These are phyloP conservation scores for Chrysomallon squamiferum DNA, from an alignment of 1,140 invertebrate species.

Conservation along the genomic window DNA sequence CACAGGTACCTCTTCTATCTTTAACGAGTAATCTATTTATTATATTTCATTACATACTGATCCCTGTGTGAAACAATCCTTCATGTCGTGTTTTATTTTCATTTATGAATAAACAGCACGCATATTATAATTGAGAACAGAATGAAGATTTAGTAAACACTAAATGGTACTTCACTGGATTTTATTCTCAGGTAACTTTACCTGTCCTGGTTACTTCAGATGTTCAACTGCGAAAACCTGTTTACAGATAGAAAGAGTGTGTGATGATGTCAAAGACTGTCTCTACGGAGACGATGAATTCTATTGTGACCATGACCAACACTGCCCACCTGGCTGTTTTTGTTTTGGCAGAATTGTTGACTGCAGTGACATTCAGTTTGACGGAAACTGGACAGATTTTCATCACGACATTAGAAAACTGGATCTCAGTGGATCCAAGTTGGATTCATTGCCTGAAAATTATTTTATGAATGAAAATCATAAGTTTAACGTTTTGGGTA, in stretches of 20 bases:
- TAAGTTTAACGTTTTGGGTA: neutral
- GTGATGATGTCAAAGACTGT: slow-evolving; percentile 7
- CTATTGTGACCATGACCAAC: neutral
- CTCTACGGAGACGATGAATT: slow-evolving; percentile 4
- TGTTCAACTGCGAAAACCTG: neutral
- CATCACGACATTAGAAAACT: neutral
- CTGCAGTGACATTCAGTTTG: neutral
- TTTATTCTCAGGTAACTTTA: neutral
- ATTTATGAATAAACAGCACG: no score
- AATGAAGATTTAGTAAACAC: no score
- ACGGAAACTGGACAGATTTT: neutral
- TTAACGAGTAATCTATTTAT: no score
- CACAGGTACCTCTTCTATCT: no score
- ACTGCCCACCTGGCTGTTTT: neutral
- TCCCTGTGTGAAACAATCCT: no score
- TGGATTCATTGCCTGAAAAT: neutral
- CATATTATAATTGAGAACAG: no score
- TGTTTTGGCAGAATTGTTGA: neutral
- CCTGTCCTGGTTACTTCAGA: neutral
- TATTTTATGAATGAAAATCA: neutral
- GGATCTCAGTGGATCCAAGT: neutral
- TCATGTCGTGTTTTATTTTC: no score
- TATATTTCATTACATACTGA: no score
- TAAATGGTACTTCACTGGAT: no score
- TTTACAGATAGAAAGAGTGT: neutral